A percentile compares a stretch with the other conserved stretches of the same genome.
phyloP scores from a whole-genome alignment of 2,888 invertebrate genomes.

The Kryphioiulus occultus region DNA sequence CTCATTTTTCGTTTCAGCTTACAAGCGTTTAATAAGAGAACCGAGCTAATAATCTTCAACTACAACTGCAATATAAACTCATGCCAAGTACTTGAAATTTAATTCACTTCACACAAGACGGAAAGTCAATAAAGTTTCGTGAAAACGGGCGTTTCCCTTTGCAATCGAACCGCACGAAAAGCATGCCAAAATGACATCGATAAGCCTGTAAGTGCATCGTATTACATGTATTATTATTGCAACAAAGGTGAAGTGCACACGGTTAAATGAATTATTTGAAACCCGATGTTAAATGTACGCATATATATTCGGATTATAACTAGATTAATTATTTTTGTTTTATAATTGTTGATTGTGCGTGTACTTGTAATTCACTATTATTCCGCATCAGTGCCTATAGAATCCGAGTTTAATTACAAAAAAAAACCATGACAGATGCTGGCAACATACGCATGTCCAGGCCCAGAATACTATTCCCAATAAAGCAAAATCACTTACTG shows the following conservation, averaged over 20 bases:
- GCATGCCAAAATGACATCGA: neutral
- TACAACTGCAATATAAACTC: neutral
- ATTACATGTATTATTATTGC: neutral
- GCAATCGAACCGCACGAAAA: neutral
- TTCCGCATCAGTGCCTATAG: neutral
- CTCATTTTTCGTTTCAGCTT: neutral
- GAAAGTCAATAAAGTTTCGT: neutral
- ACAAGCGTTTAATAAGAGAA: neutral
- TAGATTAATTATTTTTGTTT: neutral
- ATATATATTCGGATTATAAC: neutral
- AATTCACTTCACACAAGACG: neutral
- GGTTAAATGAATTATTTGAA: neutral
- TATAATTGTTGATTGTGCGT: neutral
- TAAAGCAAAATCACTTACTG: neutral
- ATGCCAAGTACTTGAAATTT: neutral
- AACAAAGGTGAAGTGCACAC: neutral
- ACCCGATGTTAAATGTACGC: neutral
- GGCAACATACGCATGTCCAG: neutral
- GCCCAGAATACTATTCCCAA: neutral
- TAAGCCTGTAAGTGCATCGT: neutral
- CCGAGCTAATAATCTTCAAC: neutral
- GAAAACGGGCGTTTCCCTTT: neutral
- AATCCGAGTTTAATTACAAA: neutral
- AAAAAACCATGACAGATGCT: neutral
- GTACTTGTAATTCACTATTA: neutral